These are phyloP conservation scores for Sparus aurata DNA, from an alignment of 2,797 vertebrate genomes.

Conservation along the genomic window DNA sequence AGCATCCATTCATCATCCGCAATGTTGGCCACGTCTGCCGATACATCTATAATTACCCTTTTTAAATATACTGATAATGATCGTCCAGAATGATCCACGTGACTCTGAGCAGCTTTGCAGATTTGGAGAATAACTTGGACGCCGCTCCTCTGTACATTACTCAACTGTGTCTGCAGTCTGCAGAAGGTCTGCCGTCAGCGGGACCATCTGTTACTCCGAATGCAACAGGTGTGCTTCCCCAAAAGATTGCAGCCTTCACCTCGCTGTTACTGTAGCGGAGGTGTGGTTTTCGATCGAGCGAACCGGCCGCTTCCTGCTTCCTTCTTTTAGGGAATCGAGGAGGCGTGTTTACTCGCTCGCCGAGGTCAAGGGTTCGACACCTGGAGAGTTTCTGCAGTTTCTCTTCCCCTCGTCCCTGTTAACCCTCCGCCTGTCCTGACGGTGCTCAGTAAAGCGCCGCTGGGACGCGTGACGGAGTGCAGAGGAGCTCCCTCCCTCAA, in stretches of 20 bases:
- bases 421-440: not conserved
- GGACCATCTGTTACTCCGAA: constrained; percentile 28
- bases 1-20: constrained; percentile 9
- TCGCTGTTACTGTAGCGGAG: constrained; percentile 21
- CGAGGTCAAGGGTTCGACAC: constrained; percentile 57
- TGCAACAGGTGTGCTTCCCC: constrained; percentile 56
- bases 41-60: constrained; percentile 5
- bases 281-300: constrained; percentile 12
- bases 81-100: not conserved
- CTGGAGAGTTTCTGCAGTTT: constrained; percentile 28
- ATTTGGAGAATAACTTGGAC: not conserved
- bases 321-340: constrained; percentile 9
- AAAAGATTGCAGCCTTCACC: constrained; percentile 15
- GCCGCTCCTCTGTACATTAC: not conserved
- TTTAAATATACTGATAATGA: not conserved
- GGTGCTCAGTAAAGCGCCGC: constrained; percentile 1
- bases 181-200: not conserved
- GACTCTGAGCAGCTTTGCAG: not conserved
- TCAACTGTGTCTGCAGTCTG: not conserved
- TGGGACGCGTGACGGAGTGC: constrained; percentile 32
- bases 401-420: constrained; percentile 15
- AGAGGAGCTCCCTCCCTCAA: constrained; percentile 1
- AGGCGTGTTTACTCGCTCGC: constrained; percentile 22
- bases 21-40: not conserved
- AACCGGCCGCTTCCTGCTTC: constrained; percentile 39